These are phyloP conservation scores for Paramacrobiotus metropolitanus DNA, from an alignment of 1,140 invertebrate species.

Conservation along the genomic window DNA sequence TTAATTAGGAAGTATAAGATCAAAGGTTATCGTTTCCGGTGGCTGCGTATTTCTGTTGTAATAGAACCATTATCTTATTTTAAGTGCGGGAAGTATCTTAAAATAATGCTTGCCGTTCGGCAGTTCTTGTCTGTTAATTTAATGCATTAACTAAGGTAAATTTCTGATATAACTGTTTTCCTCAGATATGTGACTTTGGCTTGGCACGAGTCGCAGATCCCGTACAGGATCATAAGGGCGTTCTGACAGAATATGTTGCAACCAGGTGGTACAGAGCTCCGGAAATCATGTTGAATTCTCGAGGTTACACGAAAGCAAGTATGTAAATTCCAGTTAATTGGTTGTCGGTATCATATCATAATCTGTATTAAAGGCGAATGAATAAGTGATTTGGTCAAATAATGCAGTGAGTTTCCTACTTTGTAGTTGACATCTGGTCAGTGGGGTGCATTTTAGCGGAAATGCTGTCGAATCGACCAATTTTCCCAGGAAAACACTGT, in stretches of 20 bases:
- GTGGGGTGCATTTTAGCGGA: conserved; percentile 96
- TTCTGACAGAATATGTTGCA: background rate
- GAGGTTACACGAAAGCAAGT: background rate
- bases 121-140: too few species aligned
- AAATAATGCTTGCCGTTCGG: background rate
- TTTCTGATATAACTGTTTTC: conserved; percentile 8
- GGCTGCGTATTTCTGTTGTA: conserved; percentile 7
- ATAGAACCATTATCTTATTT: background rate
- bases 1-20: too few species aligned
- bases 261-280: background rate
- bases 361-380: too few species aligned
- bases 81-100: background rate
- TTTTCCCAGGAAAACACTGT: conserved; percentile 94
- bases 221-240: conserved; percentile 27
- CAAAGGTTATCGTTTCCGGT: too few species aligned
- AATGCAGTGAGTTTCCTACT: too few species aligned
- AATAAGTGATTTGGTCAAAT: too few species aligned
- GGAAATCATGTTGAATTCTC: background rate
- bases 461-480: conserved; percentile 90
- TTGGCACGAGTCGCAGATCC: conserved; percentile 79
- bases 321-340: background rate
- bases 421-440: conserved; percentile 89
- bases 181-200: conserved; percentile 88
- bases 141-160: too few species aligned
- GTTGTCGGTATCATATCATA: too few species aligned